Evolutionary conservation across 92 coral and sea anemone species (phyloP).

Genomic region (Epizoanthus rinbou): DNA sequence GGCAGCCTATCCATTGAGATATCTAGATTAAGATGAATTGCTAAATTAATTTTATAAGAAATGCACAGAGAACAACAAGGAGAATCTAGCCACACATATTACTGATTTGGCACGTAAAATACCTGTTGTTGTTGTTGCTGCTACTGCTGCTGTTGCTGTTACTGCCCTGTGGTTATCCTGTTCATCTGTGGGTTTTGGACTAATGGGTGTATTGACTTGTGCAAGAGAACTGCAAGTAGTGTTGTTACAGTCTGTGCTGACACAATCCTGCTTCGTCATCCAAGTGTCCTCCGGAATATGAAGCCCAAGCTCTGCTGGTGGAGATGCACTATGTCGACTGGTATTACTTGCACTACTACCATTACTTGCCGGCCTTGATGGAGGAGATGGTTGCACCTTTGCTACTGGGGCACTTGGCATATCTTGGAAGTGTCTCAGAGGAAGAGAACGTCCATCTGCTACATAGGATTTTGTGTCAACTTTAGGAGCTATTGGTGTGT

Average conservation of each 20-base stretch:
- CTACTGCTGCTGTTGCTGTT: too few relatives aligned
- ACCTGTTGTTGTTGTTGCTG: too few relatives aligned
- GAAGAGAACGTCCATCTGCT: conserved; percentile 59
- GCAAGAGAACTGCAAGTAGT: background rate
- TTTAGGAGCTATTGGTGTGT: conserved; percentile 27
- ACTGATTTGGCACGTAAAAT: too few relatives aligned
- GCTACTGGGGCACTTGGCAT: conserved; percentile 36
- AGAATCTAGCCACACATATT: too few relatives aligned
- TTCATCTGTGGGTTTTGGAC: background rate
- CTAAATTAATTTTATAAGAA: too few relatives aligned
- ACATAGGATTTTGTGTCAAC: conserved; percentile 15
- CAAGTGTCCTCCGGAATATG: conserved; percentile 20
- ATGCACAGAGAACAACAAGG: too few relatives aligned
- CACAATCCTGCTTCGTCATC: background rate
- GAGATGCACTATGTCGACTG: conserved; percentile 44
- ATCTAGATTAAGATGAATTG: too few relatives aligned
- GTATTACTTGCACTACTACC: conserved; percentile 52
- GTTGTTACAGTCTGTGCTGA: background rate
- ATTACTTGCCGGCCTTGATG: conserved; percentile 66
- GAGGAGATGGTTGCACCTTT: conserved; percentile 65
- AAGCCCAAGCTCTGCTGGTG: conserved; percentile 28
- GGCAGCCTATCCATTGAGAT: too few relatives aligned
- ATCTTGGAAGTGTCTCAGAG: conserved; percentile 64
- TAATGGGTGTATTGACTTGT: too few relatives aligned
- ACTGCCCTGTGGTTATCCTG: background rate